These are phyloP conservation scores for Syngnathus floridae DNA, from an alignment of 2,113 vertebrate species.

Conservation along the genomic window DNA sequence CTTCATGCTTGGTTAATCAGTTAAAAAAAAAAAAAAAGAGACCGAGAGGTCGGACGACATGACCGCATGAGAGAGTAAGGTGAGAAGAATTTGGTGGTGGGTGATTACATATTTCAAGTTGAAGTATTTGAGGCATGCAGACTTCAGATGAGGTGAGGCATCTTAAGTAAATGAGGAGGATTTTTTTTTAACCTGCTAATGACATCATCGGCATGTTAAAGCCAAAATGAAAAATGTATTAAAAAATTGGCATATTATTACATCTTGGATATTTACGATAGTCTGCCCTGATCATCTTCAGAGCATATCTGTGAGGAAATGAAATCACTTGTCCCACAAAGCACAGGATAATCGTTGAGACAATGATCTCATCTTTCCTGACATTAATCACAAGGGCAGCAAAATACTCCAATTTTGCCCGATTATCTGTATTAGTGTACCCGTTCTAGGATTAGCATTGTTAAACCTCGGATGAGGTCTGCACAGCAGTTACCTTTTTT, in stretches of 20 bases:
- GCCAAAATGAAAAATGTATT: not conserved
- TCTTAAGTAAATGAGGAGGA: not conserved
- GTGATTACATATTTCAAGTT: not conserved
- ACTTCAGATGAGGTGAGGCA: not conserved
- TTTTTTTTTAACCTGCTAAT: not conserved
- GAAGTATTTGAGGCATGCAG: constrained; percentile 46
- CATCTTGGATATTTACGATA: no score
- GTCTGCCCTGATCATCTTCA: no score
- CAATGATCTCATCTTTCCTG: no score
- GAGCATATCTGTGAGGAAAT: no score
- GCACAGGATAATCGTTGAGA: not conserved
- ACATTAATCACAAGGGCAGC: no score
- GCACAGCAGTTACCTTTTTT: not conserved
- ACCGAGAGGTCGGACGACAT: constrained; percentile 56
- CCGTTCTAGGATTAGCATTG: not conserved
- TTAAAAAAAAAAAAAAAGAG: constrained; percentile 52
- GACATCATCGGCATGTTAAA: not conserved
- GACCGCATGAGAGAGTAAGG: constrained; percentile 48
- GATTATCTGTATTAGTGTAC: not conserved
- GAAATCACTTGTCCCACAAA: no score
- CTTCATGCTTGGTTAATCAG: constrained; percentile 79
- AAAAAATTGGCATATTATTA: no score
- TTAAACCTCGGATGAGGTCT: not conserved
- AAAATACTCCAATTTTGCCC: not conserved
- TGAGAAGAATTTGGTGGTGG: constrained; percentile 56